phyloP scores from a whole-genome alignment of 2,888 invertebrate species.

The Girardia tigrina region DNA sequence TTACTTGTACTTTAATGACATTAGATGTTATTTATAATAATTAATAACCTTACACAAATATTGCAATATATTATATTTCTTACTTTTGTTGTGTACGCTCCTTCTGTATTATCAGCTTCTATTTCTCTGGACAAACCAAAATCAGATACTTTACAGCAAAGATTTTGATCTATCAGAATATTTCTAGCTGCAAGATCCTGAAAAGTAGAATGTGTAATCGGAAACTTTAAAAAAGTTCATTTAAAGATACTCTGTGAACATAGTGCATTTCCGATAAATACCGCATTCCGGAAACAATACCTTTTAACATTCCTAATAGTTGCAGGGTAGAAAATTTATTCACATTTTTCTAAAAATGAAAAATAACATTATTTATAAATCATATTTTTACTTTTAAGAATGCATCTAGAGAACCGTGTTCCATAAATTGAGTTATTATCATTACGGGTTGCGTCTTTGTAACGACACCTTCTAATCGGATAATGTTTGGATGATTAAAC shows the following conservation, averaged over 20 bases:
- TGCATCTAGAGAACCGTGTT: conserved; percentile 90
- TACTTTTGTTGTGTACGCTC: conserved; percentile 50
- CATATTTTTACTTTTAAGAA: conserved; percentile 61
- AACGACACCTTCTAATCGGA: conserved; percentile 91
- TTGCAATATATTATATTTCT: no score
- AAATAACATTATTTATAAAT: neutral
- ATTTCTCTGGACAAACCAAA: conserved; percentile 78
- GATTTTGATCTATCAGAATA: conserved; percentile 84
- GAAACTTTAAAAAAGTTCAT: neutral
- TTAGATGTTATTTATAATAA: no score
- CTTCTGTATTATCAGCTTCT: conserved; percentile 47
- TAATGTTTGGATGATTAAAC: conserved; percentile 96
- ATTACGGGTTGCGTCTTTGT: conserved; percentile 85
- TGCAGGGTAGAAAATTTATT: conserved; percentile 64
- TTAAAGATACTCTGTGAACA: conserved; percentile 63
- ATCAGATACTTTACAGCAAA: conserved; percentile 97
- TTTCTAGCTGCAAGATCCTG: conserved; percentile 85
- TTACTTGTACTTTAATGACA: no score
- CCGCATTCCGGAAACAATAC: conserved; percentile 94
- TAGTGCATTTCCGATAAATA: conserved; percentile 98
- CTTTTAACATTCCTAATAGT: conserved; percentile 79
- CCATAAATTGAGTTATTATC: conserved; percentile 99
- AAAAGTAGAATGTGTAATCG: no score
- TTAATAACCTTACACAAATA: no score
- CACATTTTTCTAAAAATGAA: conserved; percentile 63